phyloP scores from a whole-genome alignment of 2,113 vertebrate species.

The Callionymus lyra region DNA sequence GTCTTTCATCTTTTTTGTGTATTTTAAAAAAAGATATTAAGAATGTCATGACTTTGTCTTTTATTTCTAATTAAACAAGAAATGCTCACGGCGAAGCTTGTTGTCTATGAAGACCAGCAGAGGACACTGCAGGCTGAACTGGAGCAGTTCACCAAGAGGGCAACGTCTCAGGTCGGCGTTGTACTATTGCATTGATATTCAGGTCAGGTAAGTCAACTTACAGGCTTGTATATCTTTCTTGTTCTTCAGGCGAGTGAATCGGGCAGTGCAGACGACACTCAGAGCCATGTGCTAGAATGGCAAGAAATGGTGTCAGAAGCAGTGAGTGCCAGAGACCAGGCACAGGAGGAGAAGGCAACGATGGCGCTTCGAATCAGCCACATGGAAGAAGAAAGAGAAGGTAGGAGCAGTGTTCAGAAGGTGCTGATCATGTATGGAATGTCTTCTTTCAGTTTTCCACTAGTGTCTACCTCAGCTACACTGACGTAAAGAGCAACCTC shows the following conservation, averaged over 20 bases:
- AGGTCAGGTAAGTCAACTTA: no score
- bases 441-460: no score
- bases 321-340: constrained; percentile 62
- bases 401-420: constrained; percentile 52
- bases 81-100: constrained; percentile 74
- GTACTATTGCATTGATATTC: no score
- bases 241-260: constrained; percentile 81
- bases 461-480: no score
- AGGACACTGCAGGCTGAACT: constrained; percentile 81
- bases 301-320: constrained; percentile 75
- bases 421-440: neutral
- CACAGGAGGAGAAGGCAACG: constrained; percentile 71
- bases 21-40: no score
- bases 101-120: constrained; percentile 83
- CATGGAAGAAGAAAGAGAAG: constrained; percentile 89
- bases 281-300: constrained; percentile 82
- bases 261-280: constrained; percentile 76
- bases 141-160: constrained; percentile 82
- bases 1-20: no score
- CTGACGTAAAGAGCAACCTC: no score
- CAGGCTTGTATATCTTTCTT: no score
- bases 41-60: no score
- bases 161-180: constrained; percentile 76
- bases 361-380: constrained; percentile 77
- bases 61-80: constrained; percentile 42